Evolutionary conservation across 2,888 invertebrate species (phyloP).

Genomic region (Hedychridium roseum): DNA sequence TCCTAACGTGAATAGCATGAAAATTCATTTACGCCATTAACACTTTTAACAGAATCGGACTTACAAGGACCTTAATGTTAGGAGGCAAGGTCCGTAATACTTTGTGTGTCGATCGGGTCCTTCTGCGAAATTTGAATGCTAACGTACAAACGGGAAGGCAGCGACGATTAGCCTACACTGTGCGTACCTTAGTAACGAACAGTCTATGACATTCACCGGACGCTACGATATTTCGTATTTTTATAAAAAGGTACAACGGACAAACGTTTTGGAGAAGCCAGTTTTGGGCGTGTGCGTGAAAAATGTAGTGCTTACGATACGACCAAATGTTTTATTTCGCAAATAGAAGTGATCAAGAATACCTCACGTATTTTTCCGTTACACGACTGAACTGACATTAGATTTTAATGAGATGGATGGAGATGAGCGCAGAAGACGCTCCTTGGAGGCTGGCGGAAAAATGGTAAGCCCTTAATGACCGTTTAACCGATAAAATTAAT

Average conservation of each 20-base stretch:
- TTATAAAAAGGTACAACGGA: slow-evolving; percentile 30
- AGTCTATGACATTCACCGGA: slow-evolving; percentile 13
- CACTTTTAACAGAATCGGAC: too few relatives aligned
- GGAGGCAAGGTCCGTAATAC: too few relatives aligned
- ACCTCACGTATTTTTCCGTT: not conserved
- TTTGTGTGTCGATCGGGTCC: too few relatives aligned
- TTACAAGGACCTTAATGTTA: too few relatives aligned
- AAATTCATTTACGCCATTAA: too few relatives aligned
- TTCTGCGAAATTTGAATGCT: too few relatives aligned
- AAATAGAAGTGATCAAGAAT: not conserved
- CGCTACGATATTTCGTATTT: slow-evolving; percentile 27
- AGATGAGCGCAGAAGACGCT: slow-evolving; percentile 49
- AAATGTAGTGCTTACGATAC: not conserved
- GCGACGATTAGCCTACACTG: too few relatives aligned
- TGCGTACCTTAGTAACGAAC: too few relatives aligned
- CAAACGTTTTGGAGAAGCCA: slow-evolving; percentile 14
- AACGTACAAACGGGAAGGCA: too few relatives aligned
- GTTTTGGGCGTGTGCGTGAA: slow-evolving; percentile 1
- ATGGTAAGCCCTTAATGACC: slow-evolving; percentile 38
- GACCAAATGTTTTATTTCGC: not conserved
- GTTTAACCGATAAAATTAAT: not conserved
- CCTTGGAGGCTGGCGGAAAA: slow-evolving; percentile 50
- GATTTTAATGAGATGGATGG: slow-evolving; percentile 42
- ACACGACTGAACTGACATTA: not conserved
- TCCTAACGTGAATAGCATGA: too few relatives aligned